Percentiles rank a stretch among this genome's conserved stretches.
Conservation (phyloP, 2,113 vertebrate species). For the Platichthys flesus region DNA sequence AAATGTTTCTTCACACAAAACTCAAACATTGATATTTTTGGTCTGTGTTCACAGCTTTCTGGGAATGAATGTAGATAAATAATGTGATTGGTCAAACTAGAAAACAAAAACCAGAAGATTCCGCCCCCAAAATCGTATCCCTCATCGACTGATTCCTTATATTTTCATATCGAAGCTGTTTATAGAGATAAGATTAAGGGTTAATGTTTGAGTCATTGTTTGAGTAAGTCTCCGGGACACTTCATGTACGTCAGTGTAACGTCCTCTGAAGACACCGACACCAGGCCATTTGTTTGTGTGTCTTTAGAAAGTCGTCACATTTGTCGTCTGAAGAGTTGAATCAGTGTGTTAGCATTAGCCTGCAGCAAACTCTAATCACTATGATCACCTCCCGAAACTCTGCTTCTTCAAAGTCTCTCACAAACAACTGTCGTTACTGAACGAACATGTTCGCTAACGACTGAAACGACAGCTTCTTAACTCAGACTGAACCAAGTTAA, state of each 20-base stretch:
- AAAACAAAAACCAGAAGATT: too few species aligned
- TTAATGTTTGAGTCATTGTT: too few species aligned
- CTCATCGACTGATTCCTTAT: too few species aligned
- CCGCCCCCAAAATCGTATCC: too few species aligned
- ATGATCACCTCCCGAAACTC: constrained; percentile 18
- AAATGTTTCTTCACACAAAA: too few species aligned
- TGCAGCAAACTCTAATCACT: constrained; percentile 40
- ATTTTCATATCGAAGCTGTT: too few species aligned
- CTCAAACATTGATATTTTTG: too few species aligned
- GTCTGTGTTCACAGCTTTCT: too few species aligned
- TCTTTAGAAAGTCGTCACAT: constrained; percentile 20
- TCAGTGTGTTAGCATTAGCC: constrained; percentile 52
- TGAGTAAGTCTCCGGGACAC: too few species aligned
- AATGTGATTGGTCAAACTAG: too few species aligned
- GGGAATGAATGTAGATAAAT: too few species aligned
- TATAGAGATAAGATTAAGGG: too few species aligned
- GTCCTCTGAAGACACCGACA: background rate
- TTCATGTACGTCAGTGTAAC: background rate
- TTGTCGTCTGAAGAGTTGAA: constrained; percentile 29
- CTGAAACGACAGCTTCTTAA: background rate
- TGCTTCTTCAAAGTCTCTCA: constrained; percentile 6
- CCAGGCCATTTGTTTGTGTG: background rate
- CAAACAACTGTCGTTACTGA: background rate
- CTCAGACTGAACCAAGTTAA: background rate
- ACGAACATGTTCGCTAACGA: background rate